Base-by-base conservation (phyloP, 2,888 invertebrate genomes). In the Linnaemya tessellans region DNA sequence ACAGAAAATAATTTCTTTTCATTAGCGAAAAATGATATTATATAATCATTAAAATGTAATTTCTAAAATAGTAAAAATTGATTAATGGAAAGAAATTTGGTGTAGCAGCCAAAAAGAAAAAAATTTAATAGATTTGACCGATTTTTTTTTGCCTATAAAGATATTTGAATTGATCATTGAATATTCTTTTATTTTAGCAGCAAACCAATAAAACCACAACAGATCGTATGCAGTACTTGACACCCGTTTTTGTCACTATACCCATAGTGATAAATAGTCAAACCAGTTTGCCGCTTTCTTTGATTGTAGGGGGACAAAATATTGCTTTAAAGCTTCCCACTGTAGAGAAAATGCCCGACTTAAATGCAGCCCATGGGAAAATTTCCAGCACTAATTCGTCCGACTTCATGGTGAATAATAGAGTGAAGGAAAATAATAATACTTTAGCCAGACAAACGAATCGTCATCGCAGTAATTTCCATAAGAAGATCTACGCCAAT, bases 251-350 rank as follows among this genome's bases (percentile, higher is more conserved):
- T 73, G 90, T 90, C 9, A 91, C 89, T 4, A 89, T 90, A 25
- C 90, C 90, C 35, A 90, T 90, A n/a, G 89, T 90, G 38, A 90
- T 90, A n/a, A 91, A 88, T 43, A 86, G 88, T 5, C 88, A 87
- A 1, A 68, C 84, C 0, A 86, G 85, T 7, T 25, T 87, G 51
- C 91, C 91, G 0, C 56, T 91, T 3, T 87, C 87, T 0, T n/a
- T 90, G 46, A 83, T 87, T 15, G 86, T 91, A 20, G 90, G 89
- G 0, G 88, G 86, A 1, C 87, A 89, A 78, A 84, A 88, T 10
- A 13, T 89, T 46, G 71, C 88, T 9, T 67, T 88, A 43, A 86
- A 74, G 20, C 18, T 30, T 3, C 25, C 43, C 11, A 41, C 1
- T 0, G 10, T 22, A n/a, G 64, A 25, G 5, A 62, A 71, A 15